phyloP scores from a whole-genome alignment of 92 coral and sea anemone species.

The Actinernus sp. region DNA sequence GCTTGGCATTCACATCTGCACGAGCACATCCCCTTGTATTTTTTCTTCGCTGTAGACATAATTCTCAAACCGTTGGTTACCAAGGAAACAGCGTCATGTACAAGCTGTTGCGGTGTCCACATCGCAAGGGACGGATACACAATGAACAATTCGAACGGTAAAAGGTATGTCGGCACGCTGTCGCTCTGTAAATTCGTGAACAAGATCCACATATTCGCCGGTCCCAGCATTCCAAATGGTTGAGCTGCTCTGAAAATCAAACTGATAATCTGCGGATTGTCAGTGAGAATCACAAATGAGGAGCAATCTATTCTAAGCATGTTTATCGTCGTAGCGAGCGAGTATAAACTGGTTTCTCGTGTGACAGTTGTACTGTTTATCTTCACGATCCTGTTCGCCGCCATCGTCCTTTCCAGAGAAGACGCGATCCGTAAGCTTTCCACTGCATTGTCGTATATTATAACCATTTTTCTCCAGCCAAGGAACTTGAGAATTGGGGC shows the following conservation, averaged over 20 bases:
- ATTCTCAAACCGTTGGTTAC: slow-evolving; percentile 12
- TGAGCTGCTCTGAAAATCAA: slow-evolving; percentile 14
- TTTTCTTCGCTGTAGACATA: neutral
- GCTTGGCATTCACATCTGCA: slow-evolving; percentile 37
- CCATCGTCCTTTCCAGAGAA: slow-evolving; percentile 20
- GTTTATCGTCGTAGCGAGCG: neutral
- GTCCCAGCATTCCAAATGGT: neutral
- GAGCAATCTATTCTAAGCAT: slow-evolving; percentile 8
- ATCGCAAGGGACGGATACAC: slow-evolving; percentile 36
- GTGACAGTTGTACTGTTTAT: slow-evolving; percentile 24
- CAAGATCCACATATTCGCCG: slow-evolving; percentile 45
- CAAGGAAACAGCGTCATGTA: slow-evolving; percentile 48
- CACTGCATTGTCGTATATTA: slow-evolving; percentile 40
- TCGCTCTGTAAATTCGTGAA: slow-evolving; percentile 32
- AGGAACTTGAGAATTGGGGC: slow-evolving; percentile 38
- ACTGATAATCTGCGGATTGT: slow-evolving; percentile 7
- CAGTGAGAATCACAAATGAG: slow-evolving; percentile 22
- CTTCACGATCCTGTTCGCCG: slow-evolving; percentile 11
- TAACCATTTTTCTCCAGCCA: slow-evolving; percentile 37
- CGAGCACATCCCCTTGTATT: slow-evolving; percentile 1
- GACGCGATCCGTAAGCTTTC: slow-evolving; percentile 31
- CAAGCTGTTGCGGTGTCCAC: slow-evolving; percentile 21
- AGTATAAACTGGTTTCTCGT: neutral
- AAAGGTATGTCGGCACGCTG: neutral
- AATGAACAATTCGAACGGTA: slow-evolving; percentile 26